Base-by-base conservation (phyloP, 2,888 invertebrate species). In the Resseliella maxima region DNA sequence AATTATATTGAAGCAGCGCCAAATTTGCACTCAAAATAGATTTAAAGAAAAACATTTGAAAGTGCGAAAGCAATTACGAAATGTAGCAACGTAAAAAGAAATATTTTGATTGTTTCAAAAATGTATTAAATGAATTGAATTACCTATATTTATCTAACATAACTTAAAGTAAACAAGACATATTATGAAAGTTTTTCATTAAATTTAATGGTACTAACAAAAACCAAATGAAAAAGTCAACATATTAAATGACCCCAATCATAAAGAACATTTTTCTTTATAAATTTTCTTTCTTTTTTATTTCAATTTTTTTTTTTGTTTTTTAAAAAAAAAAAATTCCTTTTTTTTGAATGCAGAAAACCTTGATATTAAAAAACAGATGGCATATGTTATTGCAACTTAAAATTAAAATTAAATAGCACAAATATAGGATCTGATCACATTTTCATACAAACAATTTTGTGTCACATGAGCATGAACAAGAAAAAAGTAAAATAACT, bases 71-170 rank as follows among this genome's bases (percentile, higher is more conserved):
- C 41, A 41, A 41, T 8, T 41, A 8, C 41, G 41, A 41, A 41
- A 41, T 41, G 41, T 45, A 41, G 12, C 12, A 50, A 50, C 15
- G 18, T 15, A 50, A 50, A 50, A 50, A 50, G 46, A 50, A 50
- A 50, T 50, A 50, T n/a, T n/a, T n/a, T 50, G 72, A 72, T 35
- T 72, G 72, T 72, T 72, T 72, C 72, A 72, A 72, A 15, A 35
- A 35, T 72, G 8, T 31, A 72, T 72, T 72, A n/a, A 15, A 72
- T 24, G 35, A 72, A 72, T 31, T 31, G 31, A 72, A 72, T 72
- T 31, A 72, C 15, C 72, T 72, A 72, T 18, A 15, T 1, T 72
- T 31, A 72, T 59, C 59, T n/a, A 31, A 72, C 31, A 10, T 72
- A 31, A 72, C 27, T 1, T 72, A 27, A n/a, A 31, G 10, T 72